Conservation (phyloP, 1,140 invertebrate genomes). For the Nephila pilipes region DNA sequence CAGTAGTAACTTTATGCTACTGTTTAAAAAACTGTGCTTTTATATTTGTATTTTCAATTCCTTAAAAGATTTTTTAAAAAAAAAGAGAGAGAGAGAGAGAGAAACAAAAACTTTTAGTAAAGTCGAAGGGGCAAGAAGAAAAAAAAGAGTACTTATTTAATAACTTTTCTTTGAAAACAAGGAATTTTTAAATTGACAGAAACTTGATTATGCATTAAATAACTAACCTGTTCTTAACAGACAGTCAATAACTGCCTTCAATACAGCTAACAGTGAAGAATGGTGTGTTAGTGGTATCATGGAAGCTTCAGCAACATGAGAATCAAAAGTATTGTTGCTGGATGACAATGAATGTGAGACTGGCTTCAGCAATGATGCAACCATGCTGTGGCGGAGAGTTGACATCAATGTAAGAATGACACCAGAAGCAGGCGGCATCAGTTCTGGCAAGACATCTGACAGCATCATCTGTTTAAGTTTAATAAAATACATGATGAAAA, state of each 20-base stretch:
- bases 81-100: too few relatives aligned
- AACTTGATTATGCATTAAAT: slow-evolving; percentile 66
- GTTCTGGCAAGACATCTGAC: slow-evolving; percentile 81
- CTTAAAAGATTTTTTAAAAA: too few relatives aligned
- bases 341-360: not conserved
- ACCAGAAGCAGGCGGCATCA: slow-evolving; percentile 80
- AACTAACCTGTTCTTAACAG: slow-evolving; percentile 82
- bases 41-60: too few relatives aligned
- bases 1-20: too few relatives aligned
- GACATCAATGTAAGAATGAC: slow-evolving; percentile 81
- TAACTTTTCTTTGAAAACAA: too few relatives aligned
- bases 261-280: slow-evolving; percentile 83
- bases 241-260: slow-evolving; percentile 83
- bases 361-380: slow-evolving; percentile 74
- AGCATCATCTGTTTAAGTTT: slow-evolving; percentile 80
- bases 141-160: too few relatives aligned
- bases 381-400: slow-evolving; percentile 81
- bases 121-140: too few relatives aligned
- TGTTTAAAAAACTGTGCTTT: too few relatives aligned
- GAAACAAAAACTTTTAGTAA: too few relatives aligned
- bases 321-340: slow-evolving; percentile 81
- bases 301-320: slow-evolving; percentile 49
- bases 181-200: too few relatives aligned
- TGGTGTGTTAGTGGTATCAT: slow-evolving; percentile 77
- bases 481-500: not conserved